These are phyloP conservation scores for Eretmochelys imbricata DNA, from an alignment of 2,113 vertebrate species.

Conservation along the genomic window DNA sequence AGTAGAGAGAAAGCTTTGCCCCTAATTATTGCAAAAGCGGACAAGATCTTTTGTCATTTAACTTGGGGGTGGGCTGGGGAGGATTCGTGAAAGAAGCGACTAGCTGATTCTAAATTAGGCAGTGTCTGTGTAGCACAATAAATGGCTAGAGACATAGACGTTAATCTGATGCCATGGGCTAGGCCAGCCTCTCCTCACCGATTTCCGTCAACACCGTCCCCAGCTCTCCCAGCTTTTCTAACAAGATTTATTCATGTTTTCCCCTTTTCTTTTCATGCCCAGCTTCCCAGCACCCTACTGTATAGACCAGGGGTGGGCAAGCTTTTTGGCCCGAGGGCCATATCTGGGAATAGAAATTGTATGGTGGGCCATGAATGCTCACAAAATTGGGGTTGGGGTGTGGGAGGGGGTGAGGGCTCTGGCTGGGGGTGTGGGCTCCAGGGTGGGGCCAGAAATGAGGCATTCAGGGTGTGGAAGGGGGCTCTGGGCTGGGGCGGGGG, in stretches of 20 bases:
- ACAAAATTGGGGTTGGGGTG: too few species aligned
- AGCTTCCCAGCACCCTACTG: too few species aligned
- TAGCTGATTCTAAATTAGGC: background rate
- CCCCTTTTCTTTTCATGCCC: too few species aligned
- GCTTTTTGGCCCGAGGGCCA: too few species aligned
- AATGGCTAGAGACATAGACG: background rate
- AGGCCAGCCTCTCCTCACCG: background rate
- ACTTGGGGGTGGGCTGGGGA: background rate
- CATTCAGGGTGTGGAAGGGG: too few species aligned
- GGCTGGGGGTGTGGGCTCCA: too few species aligned
- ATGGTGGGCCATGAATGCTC: too few species aligned
- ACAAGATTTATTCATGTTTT: background rate
- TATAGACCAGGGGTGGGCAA: too few species aligned
- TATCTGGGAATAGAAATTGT: too few species aligned
- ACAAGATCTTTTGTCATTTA: background rate
- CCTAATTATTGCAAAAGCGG: background rate
- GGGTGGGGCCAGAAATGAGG: too few species aligned
- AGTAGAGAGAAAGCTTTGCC: background rate
- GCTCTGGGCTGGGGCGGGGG: too few species aligned
- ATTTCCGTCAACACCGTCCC: background rate
- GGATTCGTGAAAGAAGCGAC: background rate
- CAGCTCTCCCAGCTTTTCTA: background rate
- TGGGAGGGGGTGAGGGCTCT: too few species aligned
- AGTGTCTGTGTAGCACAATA: background rate
- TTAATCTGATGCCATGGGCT: background rate